Percentiles rank a stretch among this genome's conserved stretches.
phyloP scores from a whole-genome alignment of 2,888 invertebrate genomes.

The Xanthia togata region DNA sequence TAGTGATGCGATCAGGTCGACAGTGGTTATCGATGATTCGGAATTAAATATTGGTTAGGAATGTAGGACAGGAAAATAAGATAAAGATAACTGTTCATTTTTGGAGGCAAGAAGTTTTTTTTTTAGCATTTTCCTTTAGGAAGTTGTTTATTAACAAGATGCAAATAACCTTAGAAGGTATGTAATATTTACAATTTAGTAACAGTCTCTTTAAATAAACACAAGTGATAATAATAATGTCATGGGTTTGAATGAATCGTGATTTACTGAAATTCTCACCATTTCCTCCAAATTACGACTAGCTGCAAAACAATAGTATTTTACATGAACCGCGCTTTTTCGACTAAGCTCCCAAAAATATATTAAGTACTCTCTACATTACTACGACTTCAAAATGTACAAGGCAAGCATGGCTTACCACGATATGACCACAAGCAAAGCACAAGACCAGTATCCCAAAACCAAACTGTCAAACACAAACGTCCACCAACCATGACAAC shows the following conservation, averaged over 20 bases:
- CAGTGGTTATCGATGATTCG: conserved; percentile 65
- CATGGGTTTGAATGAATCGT: too few species aligned
- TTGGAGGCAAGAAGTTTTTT: neutral
- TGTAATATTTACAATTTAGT: too few species aligned
- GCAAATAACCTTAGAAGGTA: too few species aligned
- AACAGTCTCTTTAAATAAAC: too few species aligned
- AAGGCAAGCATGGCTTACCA: neutral
- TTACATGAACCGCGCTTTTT: neutral
- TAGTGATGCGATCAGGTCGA: conserved; percentile 74
- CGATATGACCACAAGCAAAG: neutral
- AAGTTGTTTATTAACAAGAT: too few species aligned
- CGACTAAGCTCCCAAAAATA: neutral
- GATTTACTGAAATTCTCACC: too few species aligned
- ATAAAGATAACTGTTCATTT: neutral
- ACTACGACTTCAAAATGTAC: neutral
- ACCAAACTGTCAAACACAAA: conserved; percentile 5
- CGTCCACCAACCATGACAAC: conserved; percentile 32
- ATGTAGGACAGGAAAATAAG: conserved; percentile 19
- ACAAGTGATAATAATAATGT: too few species aligned
- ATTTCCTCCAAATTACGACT: too few species aligned
- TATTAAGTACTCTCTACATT: neutral
- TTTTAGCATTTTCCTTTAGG: too few species aligned
- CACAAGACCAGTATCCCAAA: neutral
- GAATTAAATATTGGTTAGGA: conserved; percentile 6
- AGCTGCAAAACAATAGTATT: neutral